Conservation (phyloP, 2,888 invertebrate genomes). For the Orthosia gothica region DNA sequence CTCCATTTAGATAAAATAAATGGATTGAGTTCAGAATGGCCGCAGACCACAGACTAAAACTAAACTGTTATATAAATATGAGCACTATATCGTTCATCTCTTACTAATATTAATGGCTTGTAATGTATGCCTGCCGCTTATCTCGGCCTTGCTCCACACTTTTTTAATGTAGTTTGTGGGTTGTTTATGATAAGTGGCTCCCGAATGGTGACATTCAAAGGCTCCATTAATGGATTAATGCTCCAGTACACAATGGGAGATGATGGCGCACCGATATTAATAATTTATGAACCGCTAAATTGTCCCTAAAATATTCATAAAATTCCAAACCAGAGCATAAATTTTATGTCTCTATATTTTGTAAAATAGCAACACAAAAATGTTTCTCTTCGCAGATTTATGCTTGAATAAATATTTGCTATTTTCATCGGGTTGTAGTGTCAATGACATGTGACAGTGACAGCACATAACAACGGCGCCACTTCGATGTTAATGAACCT, state of each 20-base stretch:
- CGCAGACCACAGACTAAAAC: slow-evolving; percentile 33
- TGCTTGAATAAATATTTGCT: slow-evolving; percentile 48
- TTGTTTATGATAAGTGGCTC: slow-evolving; percentile 21
- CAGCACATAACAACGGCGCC: slow-evolving; percentile 19
- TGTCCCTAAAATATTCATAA: slow-evolving; percentile 27
- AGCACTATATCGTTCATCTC: slow-evolving; percentile 23
- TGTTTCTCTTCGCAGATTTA: slow-evolving; percentile 30
- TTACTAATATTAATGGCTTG: slow-evolving; percentile 29
- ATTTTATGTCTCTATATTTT: slow-evolving; percentile 13
- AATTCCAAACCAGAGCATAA: slow-evolving; percentile 18
- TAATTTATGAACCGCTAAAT: slow-evolving; percentile 34
- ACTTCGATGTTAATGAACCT: slow-evolving; percentile 53
- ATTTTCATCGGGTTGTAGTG: slow-evolving; percentile 26
- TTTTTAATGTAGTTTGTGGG: slow-evolving; percentile 32
- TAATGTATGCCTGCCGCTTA: slow-evolving; percentile 36
- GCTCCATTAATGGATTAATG: slow-evolving; percentile 15
- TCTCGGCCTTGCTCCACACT: slow-evolving; percentile 27
- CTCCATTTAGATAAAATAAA: neutral
- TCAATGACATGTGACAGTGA: slow-evolving; percentile 40
- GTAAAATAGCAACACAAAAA: slow-evolving; percentile 33
- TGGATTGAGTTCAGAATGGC: neutral
- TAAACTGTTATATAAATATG: slow-evolving; percentile 5
- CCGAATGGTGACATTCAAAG: slow-evolving; percentile 32
- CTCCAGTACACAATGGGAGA: slow-evolving; percentile 19
- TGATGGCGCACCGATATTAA: slow-evolving; percentile 27